Evolutionary conservation across 2,113 vertebrate genomes (phyloP), one percentile per base, ranked within the genome.

Genomic region (Pterocles orientalis): DNA sequence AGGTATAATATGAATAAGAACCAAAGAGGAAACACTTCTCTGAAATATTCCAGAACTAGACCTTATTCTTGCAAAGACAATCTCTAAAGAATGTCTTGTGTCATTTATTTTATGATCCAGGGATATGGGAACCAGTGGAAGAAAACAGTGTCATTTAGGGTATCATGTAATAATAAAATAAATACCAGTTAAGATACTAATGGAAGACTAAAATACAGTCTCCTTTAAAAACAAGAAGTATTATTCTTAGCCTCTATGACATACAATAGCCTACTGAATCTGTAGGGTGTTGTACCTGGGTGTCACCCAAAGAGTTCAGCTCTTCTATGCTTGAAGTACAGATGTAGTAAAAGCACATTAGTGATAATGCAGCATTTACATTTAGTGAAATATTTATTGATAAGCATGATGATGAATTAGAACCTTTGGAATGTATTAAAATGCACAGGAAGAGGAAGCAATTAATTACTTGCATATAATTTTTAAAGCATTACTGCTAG

Each of bases 391-490:
- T 70, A 86, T 91, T 97, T 97, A 97, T 87, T 96, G 85, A 78
- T 92, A 93, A 64, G 54, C 33, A 86, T 43, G 28, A 86, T 90
- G 60, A 92, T 94, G 25, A 97, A 97, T 95, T 96, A 96, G 80
- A 94, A 94, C 50, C 50, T 96, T 94, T 77, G 92, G 57, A 86
- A 92, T 86, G 76, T 86, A 90, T 96, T 96, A 96, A 97, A 97
- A 94, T 91, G 31, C 68, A 82, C 39, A 83, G 71, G 78, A 95
- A 97, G 78, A 57, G 31, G 60, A 96, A 96, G 56, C 60, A 93
- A 95, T 95, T 3, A 97, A 86, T 97, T 94, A 92, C 57, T 96
- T 92, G 53, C 43, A 75, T 58, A 76, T 93, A 58, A 92, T 91
- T 97, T 94, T 95, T 75, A 86, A 95, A 95, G 25, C 41, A 90